These are phyloP conservation scores for Phalacrocorax pelagicus DNA, from an alignment of 2,113 vertebrate species.

Conservation along the genomic window DNA sequence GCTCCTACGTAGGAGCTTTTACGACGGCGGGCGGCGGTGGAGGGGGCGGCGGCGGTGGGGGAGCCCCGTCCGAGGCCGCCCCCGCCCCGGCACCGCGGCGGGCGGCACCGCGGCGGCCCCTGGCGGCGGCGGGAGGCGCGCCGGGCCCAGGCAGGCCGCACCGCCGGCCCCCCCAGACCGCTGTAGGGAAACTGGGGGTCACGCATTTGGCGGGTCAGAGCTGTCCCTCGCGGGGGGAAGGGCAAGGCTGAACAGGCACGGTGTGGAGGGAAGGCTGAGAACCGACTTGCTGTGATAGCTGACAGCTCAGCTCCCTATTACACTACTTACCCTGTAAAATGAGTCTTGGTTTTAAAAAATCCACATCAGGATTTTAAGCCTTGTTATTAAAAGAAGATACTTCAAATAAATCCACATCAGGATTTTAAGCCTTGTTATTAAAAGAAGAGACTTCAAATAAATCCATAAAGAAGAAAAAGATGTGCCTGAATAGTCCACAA, in stretches of 20 bases:
- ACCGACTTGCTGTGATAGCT: rapidly evolving
- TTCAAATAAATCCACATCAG: background rate
- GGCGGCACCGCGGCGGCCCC: too few species aligned
- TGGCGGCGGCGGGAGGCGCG: too few species aligned
- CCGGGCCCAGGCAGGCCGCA: background rate
- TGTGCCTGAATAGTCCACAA: background rate
- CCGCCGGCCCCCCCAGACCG: too few species aligned
- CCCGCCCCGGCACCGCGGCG: too few species aligned
- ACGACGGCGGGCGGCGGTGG: too few species aligned
- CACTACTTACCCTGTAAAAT: rapidly evolving
- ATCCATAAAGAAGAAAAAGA: background rate
- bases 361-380: background rate
- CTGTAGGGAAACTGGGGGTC: rapidly evolving
- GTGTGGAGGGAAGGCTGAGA: background rate
- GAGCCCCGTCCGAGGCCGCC: too few species aligned
- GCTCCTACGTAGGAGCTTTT: too few species aligned
- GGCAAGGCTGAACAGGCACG: background rate
- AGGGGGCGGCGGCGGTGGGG: too few species aligned
- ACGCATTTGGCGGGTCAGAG: rapidly evolving
- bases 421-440: too few species aligned
- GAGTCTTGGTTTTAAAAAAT: rapidly evolving
- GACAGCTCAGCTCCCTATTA: rapidly evolving
- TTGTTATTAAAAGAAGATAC: too few species aligned
- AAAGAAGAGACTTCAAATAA: background rate
- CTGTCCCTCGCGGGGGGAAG: rapidly evolving